phyloP scores from a whole-genome alignment of 2,888 invertebrate genomes.

The Papilio demoleus region DNA sequence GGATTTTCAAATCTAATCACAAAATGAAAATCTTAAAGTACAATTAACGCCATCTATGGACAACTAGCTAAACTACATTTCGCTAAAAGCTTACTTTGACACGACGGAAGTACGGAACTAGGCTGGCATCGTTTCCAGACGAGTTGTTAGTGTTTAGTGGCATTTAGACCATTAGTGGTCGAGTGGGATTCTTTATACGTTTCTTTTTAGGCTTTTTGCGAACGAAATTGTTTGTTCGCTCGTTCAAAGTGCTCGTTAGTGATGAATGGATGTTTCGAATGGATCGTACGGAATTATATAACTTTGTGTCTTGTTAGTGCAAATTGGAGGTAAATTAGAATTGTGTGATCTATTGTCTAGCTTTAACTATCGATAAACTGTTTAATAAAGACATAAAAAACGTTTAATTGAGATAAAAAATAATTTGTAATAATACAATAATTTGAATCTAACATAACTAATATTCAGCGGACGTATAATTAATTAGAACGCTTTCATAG shows the following conservation, averaged over 20 bases:
- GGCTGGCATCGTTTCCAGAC: constrained; percentile 30
- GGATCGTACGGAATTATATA: constrained; percentile 6
- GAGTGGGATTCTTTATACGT: constrained; percentile 16
- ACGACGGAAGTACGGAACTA: constrained; percentile 31
- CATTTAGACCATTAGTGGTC: constrained; percentile 35
- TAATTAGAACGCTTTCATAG: no score
- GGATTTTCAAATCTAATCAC: background rate
- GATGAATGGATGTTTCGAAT: constrained; percentile 7
- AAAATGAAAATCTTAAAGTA: background rate
- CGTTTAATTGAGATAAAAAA: no score
- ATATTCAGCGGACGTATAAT: no score
- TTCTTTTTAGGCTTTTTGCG: constrained; percentile 27
- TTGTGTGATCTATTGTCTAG: background rate
- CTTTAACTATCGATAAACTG: background rate
- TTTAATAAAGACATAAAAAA: background rate
- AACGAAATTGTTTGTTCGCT: constrained; percentile 31
- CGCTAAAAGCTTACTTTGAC: constrained; percentile 34
- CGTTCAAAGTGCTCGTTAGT: constrained; percentile 21
- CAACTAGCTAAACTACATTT: constrained; percentile 1
- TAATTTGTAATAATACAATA: no score
- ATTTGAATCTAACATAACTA: no score
- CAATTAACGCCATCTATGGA: constrained; percentile 29
- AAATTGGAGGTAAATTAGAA: constrained; percentile 3
- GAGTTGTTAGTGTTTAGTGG: constrained; percentile 36
- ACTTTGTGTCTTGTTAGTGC: constrained; percentile 8